Conservation (phyloP, 2,888 invertebrate species). For the Agrilus mali region DNA sequence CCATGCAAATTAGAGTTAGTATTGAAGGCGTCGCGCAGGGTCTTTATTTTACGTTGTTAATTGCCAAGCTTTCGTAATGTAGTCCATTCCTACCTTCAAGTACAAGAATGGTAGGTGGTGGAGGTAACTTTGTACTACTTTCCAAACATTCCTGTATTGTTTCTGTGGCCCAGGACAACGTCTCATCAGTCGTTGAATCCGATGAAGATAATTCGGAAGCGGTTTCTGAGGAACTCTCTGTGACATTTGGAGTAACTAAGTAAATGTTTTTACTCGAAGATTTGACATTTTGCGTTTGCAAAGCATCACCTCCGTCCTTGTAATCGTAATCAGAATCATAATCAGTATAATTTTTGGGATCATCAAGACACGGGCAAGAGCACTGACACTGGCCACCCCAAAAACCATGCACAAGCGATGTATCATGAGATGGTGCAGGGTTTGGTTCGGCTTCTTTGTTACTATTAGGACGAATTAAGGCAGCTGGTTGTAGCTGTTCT, state of each 20-base stretch:
- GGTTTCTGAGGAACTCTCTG: slow-evolving; percentile 5
- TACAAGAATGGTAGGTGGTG: slow-evolving; percentile 65
- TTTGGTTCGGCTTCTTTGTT: slow-evolving; percentile 8
- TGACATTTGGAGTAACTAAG: background rate
- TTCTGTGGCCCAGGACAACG: slow-evolving; percentile 13
- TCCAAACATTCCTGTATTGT: slow-evolving; percentile 25
- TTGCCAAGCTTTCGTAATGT: slow-evolving; percentile 16
- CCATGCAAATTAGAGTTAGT: slow-evolving; percentile 3
- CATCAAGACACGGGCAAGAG: slow-evolving; percentile 55
- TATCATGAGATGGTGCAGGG: slow-evolving; percentile 8
- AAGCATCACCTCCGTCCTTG: slow-evolving; percentile 3
- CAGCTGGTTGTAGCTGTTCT: slow-evolving; percentile 12
- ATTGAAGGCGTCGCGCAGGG: slow-evolving; percentile 7
- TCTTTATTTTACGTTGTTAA: slow-evolving; percentile 11
- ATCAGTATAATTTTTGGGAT: slow-evolving; percentile 27
- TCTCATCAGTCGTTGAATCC: slow-evolving; percentile 9
- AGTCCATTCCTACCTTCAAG: slow-evolving; percentile 57
- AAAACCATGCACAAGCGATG: slow-evolving; percentile 14
- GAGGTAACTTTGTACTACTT: slow-evolving; percentile 40
- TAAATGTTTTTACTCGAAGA: slow-evolving; percentile 13
- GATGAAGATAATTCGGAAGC: background rate
- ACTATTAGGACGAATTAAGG: slow-evolving; percentile 22
- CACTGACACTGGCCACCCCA: slow-evolving; percentile 62
- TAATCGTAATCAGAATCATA: slow-evolving; percentile 9
- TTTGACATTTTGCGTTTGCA: background rate